Evolutionary conservation across 2,797 vertebrate genomes (phyloP).

Genomic region (Rhodeus uyekii): DNA sequence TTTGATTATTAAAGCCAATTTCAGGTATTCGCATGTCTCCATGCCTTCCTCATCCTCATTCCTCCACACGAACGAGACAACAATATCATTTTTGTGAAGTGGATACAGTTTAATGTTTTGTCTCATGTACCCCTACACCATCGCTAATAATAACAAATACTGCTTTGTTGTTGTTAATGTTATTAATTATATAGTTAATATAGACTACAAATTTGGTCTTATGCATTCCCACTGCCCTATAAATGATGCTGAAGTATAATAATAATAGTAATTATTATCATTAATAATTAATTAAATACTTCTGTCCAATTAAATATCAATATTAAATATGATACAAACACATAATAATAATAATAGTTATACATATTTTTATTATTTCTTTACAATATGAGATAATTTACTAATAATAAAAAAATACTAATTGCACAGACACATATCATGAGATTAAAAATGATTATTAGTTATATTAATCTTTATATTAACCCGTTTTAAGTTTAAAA

Average conservation of each 20-base stretch:
- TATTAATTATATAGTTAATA: background rate
- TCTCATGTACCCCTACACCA: background rate
- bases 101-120: too few species aligned
- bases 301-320: background rate
- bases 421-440: too few species aligned
- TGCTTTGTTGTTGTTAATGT: background rate
- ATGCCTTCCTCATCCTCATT: too few species aligned
- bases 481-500: background rate
- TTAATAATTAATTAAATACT: background rate
- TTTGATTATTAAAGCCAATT: too few species aligned
- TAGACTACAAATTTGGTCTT: background rate
- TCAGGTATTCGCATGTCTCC: too few species aligned
- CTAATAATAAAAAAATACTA: background rate
- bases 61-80: too few species aligned
- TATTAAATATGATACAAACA: background rate
- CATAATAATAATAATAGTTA: background rate
- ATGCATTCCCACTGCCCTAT: background rate
- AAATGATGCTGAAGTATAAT: background rate
- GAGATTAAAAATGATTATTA: background rate
- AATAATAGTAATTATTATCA: background rate
- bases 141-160: background rate
- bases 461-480: background rate
- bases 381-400: background rate
- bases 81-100: too few species aligned
- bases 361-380: background rate